Evolutionary conservation across 2,888 invertebrate species (phyloP), one percentile per base, ranked within the genome.

Genomic region (Chelonus formosanus): DNA sequence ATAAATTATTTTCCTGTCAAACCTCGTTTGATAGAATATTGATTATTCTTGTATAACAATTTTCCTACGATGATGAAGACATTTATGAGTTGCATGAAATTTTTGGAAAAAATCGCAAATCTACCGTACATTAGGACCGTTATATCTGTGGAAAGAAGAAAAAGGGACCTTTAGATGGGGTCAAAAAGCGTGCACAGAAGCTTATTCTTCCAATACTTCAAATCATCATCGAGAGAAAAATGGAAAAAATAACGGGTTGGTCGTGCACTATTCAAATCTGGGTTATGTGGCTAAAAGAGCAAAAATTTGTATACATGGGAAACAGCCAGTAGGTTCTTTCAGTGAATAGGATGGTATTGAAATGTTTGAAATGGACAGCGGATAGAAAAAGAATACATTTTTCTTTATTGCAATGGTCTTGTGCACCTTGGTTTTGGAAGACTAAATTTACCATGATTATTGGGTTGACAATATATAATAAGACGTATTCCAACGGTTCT

Each of bases 281-380:
- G 83, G 83, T 83, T 84, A 83, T 80, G 78, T 80, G 81, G 77
- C 76, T 78, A 79, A 78, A 77, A 79, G 81, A 77, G 77, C 77
- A 78, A 75, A 77, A 82, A 82, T 82, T 81, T 83, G 80, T 83
- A 83, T 83, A 79, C 79, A 77, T 72, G 76, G 71, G 75, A 76
- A 76, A 79, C 74, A 75, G 73, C 48, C 31, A 72, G 71, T 73
- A 73, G 73, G 74, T 20, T 60, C 32, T 71, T 69, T 71, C 71
- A 69, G 70, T 74, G 73, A 75, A 75, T 76, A 71, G 76, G 57
- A 50, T 53, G 44, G 44, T 45, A 54, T 53, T 45, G 40, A 52
- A 54, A 62, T 62, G 45, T 36, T 45, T 45, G 61, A 53, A 62
- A 40, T 57, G 66, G 57, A 66, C 50, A 56, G 45, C 36, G 36